Conservation (phyloP, 2,888 invertebrate species). For the Plebejus argus region DNA sequence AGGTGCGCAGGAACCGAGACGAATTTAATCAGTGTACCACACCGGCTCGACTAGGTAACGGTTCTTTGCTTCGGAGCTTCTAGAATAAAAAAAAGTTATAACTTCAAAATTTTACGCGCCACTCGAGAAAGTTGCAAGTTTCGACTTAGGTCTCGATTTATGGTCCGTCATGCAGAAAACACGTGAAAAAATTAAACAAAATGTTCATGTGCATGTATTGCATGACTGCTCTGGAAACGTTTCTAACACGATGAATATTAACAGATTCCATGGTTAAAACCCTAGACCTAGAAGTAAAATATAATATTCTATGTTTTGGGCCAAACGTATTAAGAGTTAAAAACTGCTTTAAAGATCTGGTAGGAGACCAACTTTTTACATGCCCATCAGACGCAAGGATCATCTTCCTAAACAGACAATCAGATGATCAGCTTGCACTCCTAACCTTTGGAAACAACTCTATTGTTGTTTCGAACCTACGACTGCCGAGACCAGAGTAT, state of each 20-base stretch:
- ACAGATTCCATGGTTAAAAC: neutral
- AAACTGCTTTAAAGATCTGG: neutral
- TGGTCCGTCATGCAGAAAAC: constrained; percentile 14
- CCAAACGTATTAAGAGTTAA: neutral
- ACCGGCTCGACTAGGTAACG: constrained; percentile 20
- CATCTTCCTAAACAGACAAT: too few relatives aligned
- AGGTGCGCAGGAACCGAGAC: constrained; percentile 37
- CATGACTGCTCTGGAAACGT: constrained; percentile 1
- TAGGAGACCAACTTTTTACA: too few relatives aligned
- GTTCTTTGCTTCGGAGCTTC: neutral
- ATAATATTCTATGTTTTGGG: neutral
- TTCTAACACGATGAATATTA: neutral
- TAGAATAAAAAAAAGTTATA: neutral
- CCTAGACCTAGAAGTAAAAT: neutral
- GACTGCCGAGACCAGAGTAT: too few relatives aligned
- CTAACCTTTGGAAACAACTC: too few relatives aligned
- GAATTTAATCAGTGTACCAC: constrained; percentile 25
- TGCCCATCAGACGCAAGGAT: too few relatives aligned
- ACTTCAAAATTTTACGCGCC: neutral
- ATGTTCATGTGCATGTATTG: neutral
- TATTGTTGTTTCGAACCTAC: too few relatives aligned
- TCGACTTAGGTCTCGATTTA: constrained; percentile 14
- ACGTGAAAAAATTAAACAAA: constrained; percentile 11
- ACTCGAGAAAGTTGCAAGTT: constrained; percentile 5
- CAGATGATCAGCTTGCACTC: too few relatives aligned